Evolutionary conservation across 2,113 vertebrate genomes (phyloP).

Genomic region (Pterocles orientalis): DNA sequence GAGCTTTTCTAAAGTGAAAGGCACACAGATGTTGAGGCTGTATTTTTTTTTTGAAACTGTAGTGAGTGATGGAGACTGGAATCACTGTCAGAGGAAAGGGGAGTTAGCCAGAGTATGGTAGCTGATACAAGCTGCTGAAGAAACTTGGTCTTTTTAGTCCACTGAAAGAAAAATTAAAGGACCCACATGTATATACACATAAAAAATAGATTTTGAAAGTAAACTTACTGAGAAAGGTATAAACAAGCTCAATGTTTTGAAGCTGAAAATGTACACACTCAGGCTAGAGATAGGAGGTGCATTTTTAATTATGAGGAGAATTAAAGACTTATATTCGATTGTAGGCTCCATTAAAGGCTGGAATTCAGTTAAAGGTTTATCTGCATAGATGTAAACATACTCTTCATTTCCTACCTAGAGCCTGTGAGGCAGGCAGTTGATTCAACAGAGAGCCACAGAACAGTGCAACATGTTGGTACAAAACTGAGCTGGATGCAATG

Average conservation of each 20-base stretch:
- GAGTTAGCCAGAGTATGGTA: not conserved
- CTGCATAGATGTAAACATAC: not conserved
- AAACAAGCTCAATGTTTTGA: not conserved
- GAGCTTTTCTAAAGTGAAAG: not conserved
- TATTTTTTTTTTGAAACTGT: not conserved
- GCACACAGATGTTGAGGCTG: not conserved
- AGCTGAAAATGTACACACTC: not conserved
- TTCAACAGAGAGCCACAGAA: not conserved
- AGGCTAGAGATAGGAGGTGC: not conserved
- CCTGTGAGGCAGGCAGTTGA: not conserved
- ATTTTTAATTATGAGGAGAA: not conserved
- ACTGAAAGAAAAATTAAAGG: not conserved
- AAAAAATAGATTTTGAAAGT: not conserved
- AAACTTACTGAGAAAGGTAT: not conserved
- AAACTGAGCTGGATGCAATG: not conserved
- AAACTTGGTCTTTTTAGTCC: not conserved
- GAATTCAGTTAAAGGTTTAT: not conserved
- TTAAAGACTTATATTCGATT: not conserved
- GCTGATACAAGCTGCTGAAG: not conserved
- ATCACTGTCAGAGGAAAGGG: not conserved
- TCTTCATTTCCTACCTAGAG: not conserved
- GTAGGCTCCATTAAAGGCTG: not conserved
- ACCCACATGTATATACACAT: not conserved
- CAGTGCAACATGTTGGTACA: accelerated
- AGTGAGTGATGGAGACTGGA: not conserved